These are phyloP conservation scores for Ganaspis brasiliensis DNA, from an alignment of 2,888 invertebrate genomes.

Conservation along the genomic window DNA sequence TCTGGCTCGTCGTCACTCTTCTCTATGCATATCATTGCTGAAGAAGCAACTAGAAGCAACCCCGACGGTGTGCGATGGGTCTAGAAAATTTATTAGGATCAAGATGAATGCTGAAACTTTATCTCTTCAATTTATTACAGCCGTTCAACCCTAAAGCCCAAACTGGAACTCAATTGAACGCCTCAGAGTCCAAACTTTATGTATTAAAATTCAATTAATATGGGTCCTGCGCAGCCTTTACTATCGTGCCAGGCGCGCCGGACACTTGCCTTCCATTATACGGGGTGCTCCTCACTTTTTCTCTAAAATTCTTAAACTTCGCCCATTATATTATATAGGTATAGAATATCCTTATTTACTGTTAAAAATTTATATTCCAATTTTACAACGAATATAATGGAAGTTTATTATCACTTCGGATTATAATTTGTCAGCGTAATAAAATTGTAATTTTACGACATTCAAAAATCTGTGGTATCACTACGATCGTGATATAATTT, in stretches of 20 bases:
- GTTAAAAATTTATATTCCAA: too few species aligned
- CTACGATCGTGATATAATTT: too few species aligned
- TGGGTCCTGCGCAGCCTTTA: slow-evolving; percentile 16
- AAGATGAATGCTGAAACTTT: not conserved
- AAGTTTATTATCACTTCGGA: too few species aligned
- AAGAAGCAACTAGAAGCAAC: slow-evolving; percentile 33
- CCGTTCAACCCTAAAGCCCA: slow-evolving; percentile 17
- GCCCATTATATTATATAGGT: too few species aligned
- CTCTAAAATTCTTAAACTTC: not conserved
- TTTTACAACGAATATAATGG: too few species aligned
- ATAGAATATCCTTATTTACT: too few species aligned
- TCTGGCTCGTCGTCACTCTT: slow-evolving; percentile 56
- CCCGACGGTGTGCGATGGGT: not conserved
- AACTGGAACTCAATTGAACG: slow-evolving; percentile 26
- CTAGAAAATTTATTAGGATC: slow-evolving; percentile 27
- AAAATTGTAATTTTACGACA: too few species aligned
- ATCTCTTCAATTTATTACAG: slow-evolving; percentile 24
- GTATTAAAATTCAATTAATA: not conserved
- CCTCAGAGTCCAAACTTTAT: slow-evolving; percentile 17
- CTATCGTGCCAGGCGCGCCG: not conserved
- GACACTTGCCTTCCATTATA: not conserved
- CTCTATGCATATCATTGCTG: slow-evolving; percentile 63
- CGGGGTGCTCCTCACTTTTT: slow-evolving; percentile 31
- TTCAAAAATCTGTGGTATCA: too few species aligned
- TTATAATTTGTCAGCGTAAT: too few species aligned